Evolutionary conservation across 1,140 invertebrate genomes (phyloP), one percentile per base, ranked within the genome.

Genomic region (Lasioglossum albipes): DNA sequence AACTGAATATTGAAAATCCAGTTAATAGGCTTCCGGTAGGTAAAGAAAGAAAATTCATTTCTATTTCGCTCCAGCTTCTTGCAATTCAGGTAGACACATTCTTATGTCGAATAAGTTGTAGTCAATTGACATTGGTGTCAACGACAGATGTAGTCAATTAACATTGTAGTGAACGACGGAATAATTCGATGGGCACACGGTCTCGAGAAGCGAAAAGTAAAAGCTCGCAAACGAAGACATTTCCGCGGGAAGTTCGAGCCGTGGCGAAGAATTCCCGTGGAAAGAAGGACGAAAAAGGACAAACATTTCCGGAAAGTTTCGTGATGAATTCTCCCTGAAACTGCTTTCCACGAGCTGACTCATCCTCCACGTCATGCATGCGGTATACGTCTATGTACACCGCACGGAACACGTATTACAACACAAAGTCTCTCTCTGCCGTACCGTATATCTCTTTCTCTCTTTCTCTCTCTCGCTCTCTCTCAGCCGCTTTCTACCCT

Each of bases 331-430:
- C 54, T 81, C 74, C 69, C 81, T 70, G 75, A 71, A 77, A 84
- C 75, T 36, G 66, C 66, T 42, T 83, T 81, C 75, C 75, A 76
- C 64, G 7, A 61, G 87, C 20, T 87, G 86, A 87, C 86, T 88
- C 81, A 88, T 82, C 75, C 81, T 80, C 79, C 78, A 84, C 86
- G 80, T 88, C 86, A 87, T 76, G 83, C 71, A 87, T 85, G 73
- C 71, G 78, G 64, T 87, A 71, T 80, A 84, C 36, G 62, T 73
- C 69, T 78, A 86, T 81, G 81, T 79, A 86, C 65, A 76, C 78
- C 81, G 65, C 76, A 71, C 79, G 67, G 72, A 82, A 87, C 77
- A 74, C 71, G 68, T 81, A 80, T 75, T 65, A 88, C 85, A 42
- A 65, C 65, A 78, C 65, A 49, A 73, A 72, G 76, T 74, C 65